phyloP scores from a whole-genome alignment of 2,797 vertebrate genomes.

The Bovichtus diacanthus region DNA sequence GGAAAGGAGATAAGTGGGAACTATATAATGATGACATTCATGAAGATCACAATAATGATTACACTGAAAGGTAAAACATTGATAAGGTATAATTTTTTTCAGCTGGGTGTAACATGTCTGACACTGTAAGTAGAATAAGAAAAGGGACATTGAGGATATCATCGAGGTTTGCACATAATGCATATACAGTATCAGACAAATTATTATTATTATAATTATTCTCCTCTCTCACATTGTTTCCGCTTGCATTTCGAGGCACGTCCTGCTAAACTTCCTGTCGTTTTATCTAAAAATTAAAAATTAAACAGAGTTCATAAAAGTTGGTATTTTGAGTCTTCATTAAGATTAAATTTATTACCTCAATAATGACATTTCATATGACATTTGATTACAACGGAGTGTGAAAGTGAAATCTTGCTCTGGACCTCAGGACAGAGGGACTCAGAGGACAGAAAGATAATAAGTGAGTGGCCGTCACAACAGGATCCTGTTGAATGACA shows the following conservation, averaged over 20 bases:
- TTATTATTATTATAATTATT: not conserved
- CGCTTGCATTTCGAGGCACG: not conserved
- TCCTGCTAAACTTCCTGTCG: not conserved
- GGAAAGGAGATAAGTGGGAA: not conserved
- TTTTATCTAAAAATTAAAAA: conserved; percentile 9
- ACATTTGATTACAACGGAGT: conserved; percentile 12
- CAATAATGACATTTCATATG: not conserved
- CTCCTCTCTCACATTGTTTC: not conserved
- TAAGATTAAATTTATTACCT: not conserved
- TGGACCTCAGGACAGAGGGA: conserved; percentile 29
- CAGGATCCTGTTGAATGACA: conserved; percentile 74
- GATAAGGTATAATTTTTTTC: not conserved
- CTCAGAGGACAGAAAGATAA: conserved; percentile 54
- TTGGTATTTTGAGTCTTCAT: not conserved
- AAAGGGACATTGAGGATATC: not conserved
- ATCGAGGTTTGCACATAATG: not conserved
- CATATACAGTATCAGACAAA: no score
- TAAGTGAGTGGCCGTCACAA: conserved; percentile 71
- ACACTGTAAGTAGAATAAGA: not conserved
- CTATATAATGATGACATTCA: not conserved
- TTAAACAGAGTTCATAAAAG: conserved; percentile 2
- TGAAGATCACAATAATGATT: not conserved
- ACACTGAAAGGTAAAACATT: not conserved
- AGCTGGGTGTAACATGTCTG: not conserved
- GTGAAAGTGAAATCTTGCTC: conserved; percentile 30